Evolutionary conservation across 2,797 vertebrate genomes (phyloP), one percentile per base, ranked within the genome.

Genomic region (Lateolabrax maculatus): DNA sequence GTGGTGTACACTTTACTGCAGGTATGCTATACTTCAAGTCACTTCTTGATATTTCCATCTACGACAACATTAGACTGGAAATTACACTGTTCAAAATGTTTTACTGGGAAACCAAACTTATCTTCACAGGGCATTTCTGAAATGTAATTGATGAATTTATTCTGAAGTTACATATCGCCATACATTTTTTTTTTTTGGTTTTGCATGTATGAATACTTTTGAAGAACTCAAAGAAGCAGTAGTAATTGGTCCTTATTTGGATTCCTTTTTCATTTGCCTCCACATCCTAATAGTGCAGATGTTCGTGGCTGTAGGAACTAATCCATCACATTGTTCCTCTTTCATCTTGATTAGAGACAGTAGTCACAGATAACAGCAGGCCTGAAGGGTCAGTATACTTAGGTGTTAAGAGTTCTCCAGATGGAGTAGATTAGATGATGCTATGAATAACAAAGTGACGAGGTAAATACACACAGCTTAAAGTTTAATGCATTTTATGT

Each of bases 341-440:
- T 75, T 70, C 36, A 75, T 78, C 19, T 52, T 77, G 46, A 71
- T 84, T 43, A 60, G 29, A 78, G 44, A 68, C 46, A 80, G 9
- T 61, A 51, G 34, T 72, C 21, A 75, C 21, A 72, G 60, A 75
- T 71, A 83, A 64, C 34, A 69, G 1, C 18, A 82, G 61, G 37
- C 64, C 65, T 73, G 6, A 51, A 75, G 63, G 72, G 27, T 63
- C 18, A 29, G 21, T 52, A 77, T 74, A 29, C 41, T 15, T n/a
- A 74, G 67, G 55, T 79, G 52, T 80, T 62, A 57, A 41, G 9
- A 44, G 31, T 43, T 21, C 41, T 75, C 36, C 52, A 44, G 44
- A 72, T 70, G 29, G 18, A 63, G 6, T n/a, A 79, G 57, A 71
- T 73, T 46, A 69, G 29, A 60, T 55, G n/a, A 66, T 77, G 46